These are phyloP conservation scores for Tetraneura akinire DNA, from an alignment of 1,140 invertebrate species.

Conservation along the genomic window DNA sequence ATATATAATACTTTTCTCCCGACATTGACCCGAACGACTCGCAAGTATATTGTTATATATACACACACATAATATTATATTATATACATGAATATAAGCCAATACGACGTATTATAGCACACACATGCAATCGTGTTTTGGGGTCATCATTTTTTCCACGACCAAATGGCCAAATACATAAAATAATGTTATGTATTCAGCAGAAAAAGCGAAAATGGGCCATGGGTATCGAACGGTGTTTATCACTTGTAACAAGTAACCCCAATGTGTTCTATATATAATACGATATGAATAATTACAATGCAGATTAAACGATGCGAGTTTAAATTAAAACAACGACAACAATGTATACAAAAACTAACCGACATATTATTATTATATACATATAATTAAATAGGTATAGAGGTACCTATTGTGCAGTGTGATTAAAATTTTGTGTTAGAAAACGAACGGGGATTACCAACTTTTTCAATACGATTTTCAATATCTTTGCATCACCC, in stretches of 20 bases:
- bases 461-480: too few relatives aligned
- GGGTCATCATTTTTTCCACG: conserved; percentile 20
- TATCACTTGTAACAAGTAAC: neutral
- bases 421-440: too few relatives aligned
- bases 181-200: neutral
- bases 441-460: too few relatives aligned
- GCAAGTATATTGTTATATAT: neutral
- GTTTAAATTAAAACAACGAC: too few relatives aligned
- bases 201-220: neutral
- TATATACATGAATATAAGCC: neutral
- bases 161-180: conserved; percentile 10
- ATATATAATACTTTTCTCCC: neutral
- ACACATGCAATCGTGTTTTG: neutral
- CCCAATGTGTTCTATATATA: neutral
- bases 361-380: too few relatives aligned
- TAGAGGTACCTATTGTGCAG: too few relatives aligned
- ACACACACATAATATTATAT: neutral
- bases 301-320: too few relatives aligned
- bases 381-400: too few relatives aligned
- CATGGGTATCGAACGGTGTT: neutral
- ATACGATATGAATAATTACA: too few relatives aligned
- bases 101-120: neutral
- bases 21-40: conserved; percentile 41
- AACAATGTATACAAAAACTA: too few relatives aligned
- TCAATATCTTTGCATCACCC: too few relatives aligned